Evolutionary conservation across 1,140 invertebrate species (phyloP), one percentile per base, ranked within the genome.

Genomic region (Papilio polyxenes): DNA sequence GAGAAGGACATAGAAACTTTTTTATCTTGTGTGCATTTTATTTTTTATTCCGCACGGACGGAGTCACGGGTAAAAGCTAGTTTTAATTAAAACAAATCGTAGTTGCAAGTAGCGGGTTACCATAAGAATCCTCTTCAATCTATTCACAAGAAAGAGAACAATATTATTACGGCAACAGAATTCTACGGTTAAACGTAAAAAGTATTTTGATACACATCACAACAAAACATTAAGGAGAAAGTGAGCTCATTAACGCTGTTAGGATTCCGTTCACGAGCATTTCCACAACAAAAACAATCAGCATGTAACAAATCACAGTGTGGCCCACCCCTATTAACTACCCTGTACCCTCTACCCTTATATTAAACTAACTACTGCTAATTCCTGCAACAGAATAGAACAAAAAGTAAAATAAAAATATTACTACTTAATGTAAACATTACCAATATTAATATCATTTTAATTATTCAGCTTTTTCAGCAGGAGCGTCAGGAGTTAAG

Each of bases 291-390:
- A 69, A 69, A 69, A 69, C 65, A 69, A 69, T 69, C 65, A 31
- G 65, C 65, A 69, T 69, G 65, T 69, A 69, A 69, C 65, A 69
- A 69, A 69, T 69, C 65, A 69, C 65, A 37, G 65, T 31, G 23
- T 3, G 13, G 31, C 23, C 65, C 65, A 69, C 65, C 65, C 65
- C 65, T 69, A 69, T 69, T 69, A 69, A 69, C 65, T 69, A 69
- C 65, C 65, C 65, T 37, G 10, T 69, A 69, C 65, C 65, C 65
- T 69, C 59, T 62, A 23, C n/a, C 59, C 59, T 23, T 69, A 69
- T 10, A 15, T 69, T 69, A 69, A 37, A 69, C 65, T 37, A 69
- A 69, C 65, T 37, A 69, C 31, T 69, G 31, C 65, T 69, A 69
- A 69, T 69, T 69, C 65, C n/a, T 69, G 23, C 23, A 37, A 69